Base-by-base conservation (phyloP, 1,140 invertebrate genomes). In the Caenorhabditis tropicalis region DNA sequence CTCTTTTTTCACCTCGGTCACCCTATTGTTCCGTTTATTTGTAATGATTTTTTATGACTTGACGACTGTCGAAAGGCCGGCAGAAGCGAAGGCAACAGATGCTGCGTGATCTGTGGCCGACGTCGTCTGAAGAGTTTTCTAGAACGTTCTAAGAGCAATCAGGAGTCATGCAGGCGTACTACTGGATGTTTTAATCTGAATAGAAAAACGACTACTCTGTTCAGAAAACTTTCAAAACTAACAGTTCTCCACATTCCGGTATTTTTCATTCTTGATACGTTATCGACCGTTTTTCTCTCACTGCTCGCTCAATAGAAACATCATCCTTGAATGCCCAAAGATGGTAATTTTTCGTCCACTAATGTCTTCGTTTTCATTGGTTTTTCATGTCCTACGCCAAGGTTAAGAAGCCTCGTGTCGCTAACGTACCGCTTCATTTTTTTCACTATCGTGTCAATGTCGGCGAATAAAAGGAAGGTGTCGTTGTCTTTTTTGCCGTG, bases 341-440 rank as follows among this genome's bases (percentile, higher is more conserved):
- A 74, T 74, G 33, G 36, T 43, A 74, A 74, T 74, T 74, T 36
- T 24, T 74, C n/a, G n/a, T 43, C 36, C 65, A 31, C 33, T n/a
- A 46, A 5, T 10, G 33, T 43, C 36, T 33, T 56, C 65, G 0
- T 36, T 43, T 43, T 43, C 65, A 74, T 74, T 74, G 36, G 65
- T 74, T 74, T 43, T 74, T 74, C 36, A 74, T 74, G 33, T 21
- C 65, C 36, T 10, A 43, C 36, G 19, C 24, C 65, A 74, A 74
- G 65, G 65, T 74, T 74, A 74, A 74, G 65, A 74, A 74, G 36
- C 33, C n/a, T 39, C 36, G 58, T 33, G 24, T 29, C 58, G 36
- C 65, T 74, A 74, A 21, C 65, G 33, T 74, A 74, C n/a, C 65
- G 65, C 65, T 74, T 39, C 60, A n/a, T n/a, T 70, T 74, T 65